phyloP scores from a whole-genome alignment of 2,113 vertebrate species.

The Myrmecobius fasciatus region DNA sequence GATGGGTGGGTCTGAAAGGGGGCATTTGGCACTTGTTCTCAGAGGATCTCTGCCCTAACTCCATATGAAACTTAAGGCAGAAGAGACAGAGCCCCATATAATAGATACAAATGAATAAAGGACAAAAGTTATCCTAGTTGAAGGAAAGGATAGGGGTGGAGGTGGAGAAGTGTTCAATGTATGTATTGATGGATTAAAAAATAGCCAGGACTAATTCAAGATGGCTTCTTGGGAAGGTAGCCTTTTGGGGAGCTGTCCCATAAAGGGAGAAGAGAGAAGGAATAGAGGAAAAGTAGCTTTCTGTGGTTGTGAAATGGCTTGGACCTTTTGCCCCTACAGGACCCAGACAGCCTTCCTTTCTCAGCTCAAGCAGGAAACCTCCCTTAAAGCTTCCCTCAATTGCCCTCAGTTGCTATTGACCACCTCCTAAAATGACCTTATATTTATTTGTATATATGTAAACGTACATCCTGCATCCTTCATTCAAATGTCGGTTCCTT shows the following conservation, averaged over 20 bases:
- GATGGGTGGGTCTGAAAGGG: not conserved
- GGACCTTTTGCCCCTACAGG: conserved; percentile 41
- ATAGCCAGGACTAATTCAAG: not conserved
- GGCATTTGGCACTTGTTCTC: not conserved
- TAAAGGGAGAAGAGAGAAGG: not conserved
- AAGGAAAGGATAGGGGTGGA: too few species aligned
- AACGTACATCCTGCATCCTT: not conserved
- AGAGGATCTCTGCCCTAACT: conserved; percentile 5
- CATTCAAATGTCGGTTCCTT: conserved; percentile 48
- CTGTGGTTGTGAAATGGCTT: not conserved
- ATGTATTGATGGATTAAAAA: not conserved
- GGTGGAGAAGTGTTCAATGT: too few species aligned
- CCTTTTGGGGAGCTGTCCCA: not conserved
- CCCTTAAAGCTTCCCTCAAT: not conserved
- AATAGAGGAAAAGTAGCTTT: not conserved
- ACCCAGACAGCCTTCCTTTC: not conserved
- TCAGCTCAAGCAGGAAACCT: not conserved
- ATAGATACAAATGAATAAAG: too few species aligned
- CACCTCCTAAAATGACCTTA: not conserved
- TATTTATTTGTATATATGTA: not conserved
- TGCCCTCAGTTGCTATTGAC: not conserved
- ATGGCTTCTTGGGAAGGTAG: not conserved
- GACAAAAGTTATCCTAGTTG: too few species aligned
- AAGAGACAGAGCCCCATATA: too few species aligned
- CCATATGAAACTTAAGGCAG: not conserved